phyloP scores from a whole-genome alignment of 2,797 vertebrate genomes.

The Margarornis squamiger region DNA sequence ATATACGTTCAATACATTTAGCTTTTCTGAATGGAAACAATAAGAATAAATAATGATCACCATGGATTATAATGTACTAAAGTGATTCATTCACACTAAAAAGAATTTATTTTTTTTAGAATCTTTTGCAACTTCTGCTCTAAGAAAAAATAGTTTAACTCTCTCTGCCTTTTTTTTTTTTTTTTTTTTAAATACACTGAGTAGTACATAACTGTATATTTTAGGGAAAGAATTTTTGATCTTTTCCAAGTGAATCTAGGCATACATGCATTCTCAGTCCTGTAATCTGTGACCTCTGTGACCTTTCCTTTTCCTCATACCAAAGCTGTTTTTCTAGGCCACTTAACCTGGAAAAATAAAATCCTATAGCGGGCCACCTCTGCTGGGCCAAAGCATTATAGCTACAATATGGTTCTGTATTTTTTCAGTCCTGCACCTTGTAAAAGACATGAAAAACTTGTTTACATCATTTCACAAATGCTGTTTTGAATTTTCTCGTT shows the following conservation, averaged over 20 bases:
- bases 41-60: neutral
- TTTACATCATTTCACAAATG: neutral
- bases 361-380: neutral
- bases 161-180: neutral
- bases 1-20: neutral
- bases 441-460: conserved; percentile 17
- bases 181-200: neutral
- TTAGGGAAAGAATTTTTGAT: neutral
- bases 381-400: neutral
- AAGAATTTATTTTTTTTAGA: neutral
- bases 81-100: neutral
- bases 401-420: neutral
- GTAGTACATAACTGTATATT: neutral
- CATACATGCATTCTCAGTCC: neutral
- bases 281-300: neutral
- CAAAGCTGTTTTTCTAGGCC: neutral
- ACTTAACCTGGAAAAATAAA: conserved; percentile 1
- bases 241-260: neutral
- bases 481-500: conserved; percentile 30
- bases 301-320: neutral
- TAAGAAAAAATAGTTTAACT: neutral
- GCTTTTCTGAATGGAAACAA: neutral
- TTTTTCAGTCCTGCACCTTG: conserved; percentile 2
- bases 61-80: neutral
- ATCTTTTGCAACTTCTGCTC: neutral